phyloP scores from a whole-genome alignment of 2,797 vertebrate species.

The Chloroceryle amazona region DNA sequence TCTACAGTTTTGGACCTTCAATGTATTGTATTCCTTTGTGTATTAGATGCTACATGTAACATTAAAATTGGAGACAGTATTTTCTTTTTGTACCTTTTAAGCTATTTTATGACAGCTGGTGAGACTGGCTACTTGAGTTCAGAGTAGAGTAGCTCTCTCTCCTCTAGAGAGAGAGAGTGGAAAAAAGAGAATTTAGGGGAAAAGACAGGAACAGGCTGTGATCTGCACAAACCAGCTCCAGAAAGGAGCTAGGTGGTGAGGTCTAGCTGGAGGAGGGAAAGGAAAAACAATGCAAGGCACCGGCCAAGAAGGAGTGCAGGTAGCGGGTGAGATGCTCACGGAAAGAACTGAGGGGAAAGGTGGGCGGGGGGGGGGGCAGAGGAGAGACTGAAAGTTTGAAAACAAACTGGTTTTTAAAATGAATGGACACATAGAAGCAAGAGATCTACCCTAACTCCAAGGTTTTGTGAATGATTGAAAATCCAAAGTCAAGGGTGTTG shows the following conservation, averaged over 20 bases:
- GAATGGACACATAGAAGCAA: background rate
- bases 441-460: background rate
- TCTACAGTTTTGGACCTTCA: background rate
- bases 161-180: background rate
- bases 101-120: background rate
- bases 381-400: background rate
- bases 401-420: background rate
- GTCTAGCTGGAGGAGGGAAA: background rate
- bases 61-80: background rate
- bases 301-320: background rate
- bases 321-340: background rate
- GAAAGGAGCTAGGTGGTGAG: background rate
- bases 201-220: background rate
- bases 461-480: background rate
- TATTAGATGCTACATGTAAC: background rate
- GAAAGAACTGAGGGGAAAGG: background rate
- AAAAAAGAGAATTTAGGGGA: background rate
- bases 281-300: background rate
- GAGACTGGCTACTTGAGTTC: background rate
- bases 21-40: background rate
- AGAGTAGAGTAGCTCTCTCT: background rate
- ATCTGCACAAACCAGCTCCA: background rate
- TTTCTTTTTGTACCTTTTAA: background rate
- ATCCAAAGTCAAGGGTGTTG: background rate
- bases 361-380: background rate